phyloP scores from a whole-genome alignment of 2,797 vertebrate genomes.

The Artibeus lituratus region DNA sequence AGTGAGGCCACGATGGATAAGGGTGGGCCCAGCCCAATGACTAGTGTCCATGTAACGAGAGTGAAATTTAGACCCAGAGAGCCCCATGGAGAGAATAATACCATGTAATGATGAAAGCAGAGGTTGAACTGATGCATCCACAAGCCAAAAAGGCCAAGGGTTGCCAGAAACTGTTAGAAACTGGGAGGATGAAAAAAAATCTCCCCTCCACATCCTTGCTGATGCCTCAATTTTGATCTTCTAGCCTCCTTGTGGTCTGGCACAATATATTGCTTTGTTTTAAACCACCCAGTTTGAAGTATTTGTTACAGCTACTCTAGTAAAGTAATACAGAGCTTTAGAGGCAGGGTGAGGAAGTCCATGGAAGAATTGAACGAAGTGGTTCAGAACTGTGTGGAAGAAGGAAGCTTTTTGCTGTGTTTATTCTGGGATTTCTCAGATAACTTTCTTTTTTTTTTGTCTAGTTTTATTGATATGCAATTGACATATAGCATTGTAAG shows the following conservation, averaged over 20 bases:
- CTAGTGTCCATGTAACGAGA: not conserved
- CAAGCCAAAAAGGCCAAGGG: not conserved
- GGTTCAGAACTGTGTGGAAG: not conserved
- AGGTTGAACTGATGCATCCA: not conserved
- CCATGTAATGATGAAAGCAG: not conserved
- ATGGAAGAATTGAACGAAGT: not conserved
- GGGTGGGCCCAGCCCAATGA: not conserved
- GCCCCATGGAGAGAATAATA: not conserved
- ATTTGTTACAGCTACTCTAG: not conserved
- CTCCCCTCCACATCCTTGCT: not conserved
- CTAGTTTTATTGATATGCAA: not conserved
- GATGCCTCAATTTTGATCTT: not conserved
- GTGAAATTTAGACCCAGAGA: not conserved
- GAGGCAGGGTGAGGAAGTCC: not conserved
- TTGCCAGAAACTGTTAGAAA: not conserved
- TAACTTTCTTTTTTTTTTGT: not conserved
- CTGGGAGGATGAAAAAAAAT: not conserved
- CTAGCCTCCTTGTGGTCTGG: not conserved
- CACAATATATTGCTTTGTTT: not conserved
- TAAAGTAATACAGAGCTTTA: not conserved
- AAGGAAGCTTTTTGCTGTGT: not conserved
- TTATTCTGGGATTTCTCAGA: not conserved
- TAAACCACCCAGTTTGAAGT: not conserved
- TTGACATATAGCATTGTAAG: not conserved
- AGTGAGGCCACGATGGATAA: not conserved